These are phyloP conservation scores for Tiliacea citrago DNA, from an alignment of 2,888 invertebrate species.

Conservation along the genomic window DNA sequence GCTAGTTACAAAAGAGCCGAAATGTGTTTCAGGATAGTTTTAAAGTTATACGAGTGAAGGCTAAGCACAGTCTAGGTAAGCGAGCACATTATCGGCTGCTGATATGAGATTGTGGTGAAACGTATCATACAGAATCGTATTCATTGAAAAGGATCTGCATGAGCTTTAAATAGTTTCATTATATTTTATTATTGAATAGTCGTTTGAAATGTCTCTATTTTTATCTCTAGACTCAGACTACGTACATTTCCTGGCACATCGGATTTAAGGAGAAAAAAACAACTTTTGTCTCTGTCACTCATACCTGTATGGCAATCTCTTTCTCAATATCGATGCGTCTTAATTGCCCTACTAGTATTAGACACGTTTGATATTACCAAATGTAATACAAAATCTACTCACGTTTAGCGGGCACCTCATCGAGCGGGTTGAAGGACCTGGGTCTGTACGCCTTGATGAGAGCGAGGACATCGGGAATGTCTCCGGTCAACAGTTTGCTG, in stretches of 20 bases:
- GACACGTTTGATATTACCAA: neutral
- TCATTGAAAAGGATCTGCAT: neutral
- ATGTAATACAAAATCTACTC: slow-evolving; percentile 72
- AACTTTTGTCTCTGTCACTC: neutral
- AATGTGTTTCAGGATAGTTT: neutral
- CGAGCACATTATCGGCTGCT: neutral
- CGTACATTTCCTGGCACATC: neutral
- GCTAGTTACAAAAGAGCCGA: neutral
- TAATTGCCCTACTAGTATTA: neutral
- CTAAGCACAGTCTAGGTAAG: neutral
- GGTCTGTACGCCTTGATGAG: slow-evolving; percentile 91
- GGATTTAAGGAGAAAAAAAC: neutral
- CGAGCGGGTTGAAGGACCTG: slow-evolving; percentile 87
- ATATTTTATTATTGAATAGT: neutral
- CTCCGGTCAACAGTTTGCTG: slow-evolving; percentile 91
- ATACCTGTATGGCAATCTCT: neutral
- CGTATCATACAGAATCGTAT: neutral
- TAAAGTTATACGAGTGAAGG: neutral
- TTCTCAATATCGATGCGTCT: neutral
- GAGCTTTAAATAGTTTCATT: neutral
- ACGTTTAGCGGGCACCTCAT: slow-evolving; percentile 92
- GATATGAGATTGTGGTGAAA: neutral
- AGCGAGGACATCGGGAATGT: slow-evolving; percentile 89
- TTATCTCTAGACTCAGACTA: neutral
- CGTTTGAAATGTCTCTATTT: neutral